A percentile compares a stretch with the other conserved stretches of the same genome.
phyloP scores from a whole-genome alignment of 1,140 invertebrate genomes.

The Drosophila sturtevanti region DNA sequence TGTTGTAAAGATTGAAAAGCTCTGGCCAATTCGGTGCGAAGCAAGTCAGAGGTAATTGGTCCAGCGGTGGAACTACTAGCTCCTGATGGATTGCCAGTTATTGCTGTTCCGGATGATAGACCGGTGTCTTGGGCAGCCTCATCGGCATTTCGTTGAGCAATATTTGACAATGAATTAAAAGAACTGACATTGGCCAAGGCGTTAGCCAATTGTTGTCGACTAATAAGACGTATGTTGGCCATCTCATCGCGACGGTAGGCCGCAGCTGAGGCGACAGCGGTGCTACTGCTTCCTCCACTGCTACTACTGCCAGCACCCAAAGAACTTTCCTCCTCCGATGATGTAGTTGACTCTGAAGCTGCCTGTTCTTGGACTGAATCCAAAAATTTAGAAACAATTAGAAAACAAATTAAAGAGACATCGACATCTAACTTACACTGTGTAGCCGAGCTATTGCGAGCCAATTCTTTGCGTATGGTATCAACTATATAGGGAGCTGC shows the following conservation, averaged over 20 bases:
- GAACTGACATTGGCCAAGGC: constrained; percentile 70
- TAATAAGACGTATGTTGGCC: constrained; percentile 78
- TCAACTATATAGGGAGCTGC: constrained; percentile 78
- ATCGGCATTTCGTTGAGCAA: constrained; percentile 73
- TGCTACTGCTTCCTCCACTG: constrained; percentile 60
- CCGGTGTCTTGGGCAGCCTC: constrained; percentile 42
- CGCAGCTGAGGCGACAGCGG: constrained; percentile 48
- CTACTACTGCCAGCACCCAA: constrained; percentile 74
- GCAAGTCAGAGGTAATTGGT: constrained; percentile 55
- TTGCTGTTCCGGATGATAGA: constrained; percentile 7
- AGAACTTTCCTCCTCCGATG: constrained; percentile 79
- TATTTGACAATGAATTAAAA: constrained; percentile 77
- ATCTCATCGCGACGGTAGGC: constrained; percentile 57
- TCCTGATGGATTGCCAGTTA: neutral
- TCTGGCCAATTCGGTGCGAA: constrained; percentile 66
- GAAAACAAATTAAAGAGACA: neutral
- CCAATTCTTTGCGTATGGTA: constrained; percentile 75
- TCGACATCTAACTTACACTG: constrained; percentile 46
- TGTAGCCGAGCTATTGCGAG: constrained; percentile 65
- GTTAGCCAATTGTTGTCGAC: constrained; percentile 75
- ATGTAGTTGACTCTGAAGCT: constrained; percentile 75
- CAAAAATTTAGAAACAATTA: neutral
- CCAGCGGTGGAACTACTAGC: constrained; percentile 26
- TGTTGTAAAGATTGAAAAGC: constrained; percentile 65
- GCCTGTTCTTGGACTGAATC: constrained; percentile 72